Percentiles rank a stretch among this genome's conserved stretches.
phyloP scores from a whole-genome alignment of 1,140 invertebrate genomes.

The Drosophila gunungcola region DNA sequence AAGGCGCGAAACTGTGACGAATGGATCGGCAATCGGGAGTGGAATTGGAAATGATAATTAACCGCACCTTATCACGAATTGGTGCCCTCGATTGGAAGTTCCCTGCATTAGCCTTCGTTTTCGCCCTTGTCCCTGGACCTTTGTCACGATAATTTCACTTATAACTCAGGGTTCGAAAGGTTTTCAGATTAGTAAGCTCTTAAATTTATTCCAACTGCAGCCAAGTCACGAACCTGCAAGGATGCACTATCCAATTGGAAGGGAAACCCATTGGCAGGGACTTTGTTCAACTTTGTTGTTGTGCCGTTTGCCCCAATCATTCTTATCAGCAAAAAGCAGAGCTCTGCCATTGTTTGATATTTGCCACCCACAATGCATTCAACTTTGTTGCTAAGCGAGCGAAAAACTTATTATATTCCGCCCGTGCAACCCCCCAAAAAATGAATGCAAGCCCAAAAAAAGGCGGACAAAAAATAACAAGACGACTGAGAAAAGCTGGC shows the following conservation, averaged over 20 bases:
- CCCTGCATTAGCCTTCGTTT: not conserved
- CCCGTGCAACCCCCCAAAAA: constrained; percentile 51
- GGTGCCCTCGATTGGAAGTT: constrained; percentile 23
- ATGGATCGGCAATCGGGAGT: constrained; percentile 28
- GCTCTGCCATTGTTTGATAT: constrained; percentile 35
- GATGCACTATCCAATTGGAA: constrained; percentile 52
- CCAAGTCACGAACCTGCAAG: constrained; percentile 39
- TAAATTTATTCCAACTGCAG: constrained; percentile 16
- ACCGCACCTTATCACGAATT: constrained; percentile 45
- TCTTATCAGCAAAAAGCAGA: constrained; percentile 73
- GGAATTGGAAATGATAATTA: constrained; percentile 28
- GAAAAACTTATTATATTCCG: constrained; percentile 71
- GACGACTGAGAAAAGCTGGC: constrained; percentile 40
- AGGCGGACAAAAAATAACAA: constrained; percentile 25
- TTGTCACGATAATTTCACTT: constrained; percentile 11
- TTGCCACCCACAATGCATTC: constrained; percentile 55
- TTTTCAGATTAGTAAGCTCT: constrained; percentile 3
- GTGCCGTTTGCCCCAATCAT: constrained; percentile 67
- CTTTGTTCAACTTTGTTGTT: constrained; percentile 42
- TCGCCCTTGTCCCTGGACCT: constrained; percentile 25
- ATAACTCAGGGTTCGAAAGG: constrained; percentile 1
- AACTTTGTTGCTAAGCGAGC: constrained; percentile 73
- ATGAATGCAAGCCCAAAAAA: constrained; percentile 55
- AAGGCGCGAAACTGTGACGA: constrained; percentile 52
- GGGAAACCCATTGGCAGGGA: constrained; percentile 4